Conservation (phyloP, 2,888 invertebrate genomes). For the Brenthis hecate region DNA sequence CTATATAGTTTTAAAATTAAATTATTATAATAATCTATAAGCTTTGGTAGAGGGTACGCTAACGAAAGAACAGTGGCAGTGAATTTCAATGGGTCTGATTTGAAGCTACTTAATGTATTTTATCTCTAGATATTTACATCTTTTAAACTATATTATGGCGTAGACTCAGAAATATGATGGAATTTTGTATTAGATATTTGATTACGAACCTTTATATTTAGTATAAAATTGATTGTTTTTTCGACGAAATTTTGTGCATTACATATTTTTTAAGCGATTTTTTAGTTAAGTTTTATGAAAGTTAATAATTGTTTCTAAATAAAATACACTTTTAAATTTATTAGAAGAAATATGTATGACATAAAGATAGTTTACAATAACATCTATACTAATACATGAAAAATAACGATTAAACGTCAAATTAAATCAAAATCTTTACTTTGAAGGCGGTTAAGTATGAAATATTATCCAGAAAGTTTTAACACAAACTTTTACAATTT, state of each 20-base stretch:
- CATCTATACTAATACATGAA: not conserved
- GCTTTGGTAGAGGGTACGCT: not conserved
- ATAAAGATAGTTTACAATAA: not conserved
- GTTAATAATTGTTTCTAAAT: too few relatives aligned
- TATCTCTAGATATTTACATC: conserved; percentile 36
- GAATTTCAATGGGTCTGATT: conserved; percentile 20
- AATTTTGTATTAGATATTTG: not conserved
- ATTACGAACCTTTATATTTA: too few relatives aligned
- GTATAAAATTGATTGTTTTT: too few relatives aligned
- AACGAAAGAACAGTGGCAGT: conserved; percentile 33
- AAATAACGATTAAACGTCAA: conserved; percentile 6
- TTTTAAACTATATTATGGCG: conserved; percentile 23
- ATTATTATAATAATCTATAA: conserved; percentile 28
- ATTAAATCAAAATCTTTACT: not conserved
- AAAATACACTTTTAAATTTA: too few relatives aligned
- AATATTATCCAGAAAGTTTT: conserved; percentile 39
- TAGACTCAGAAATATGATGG: not conserved
- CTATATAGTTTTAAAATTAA: conserved; percentile 21
- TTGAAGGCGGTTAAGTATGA: conserved; percentile 18
- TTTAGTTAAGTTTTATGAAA: too few relatives aligned
- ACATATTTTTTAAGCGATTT: too few relatives aligned
- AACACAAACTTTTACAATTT: conserved; percentile 42
- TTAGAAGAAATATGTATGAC: not conserved
- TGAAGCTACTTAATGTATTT: conserved; percentile 32
- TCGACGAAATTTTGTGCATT: too few relatives aligned